Base-by-base conservation (phyloP, 2,113 vertebrate genomes). In the Saiga tatarica region DNA sequence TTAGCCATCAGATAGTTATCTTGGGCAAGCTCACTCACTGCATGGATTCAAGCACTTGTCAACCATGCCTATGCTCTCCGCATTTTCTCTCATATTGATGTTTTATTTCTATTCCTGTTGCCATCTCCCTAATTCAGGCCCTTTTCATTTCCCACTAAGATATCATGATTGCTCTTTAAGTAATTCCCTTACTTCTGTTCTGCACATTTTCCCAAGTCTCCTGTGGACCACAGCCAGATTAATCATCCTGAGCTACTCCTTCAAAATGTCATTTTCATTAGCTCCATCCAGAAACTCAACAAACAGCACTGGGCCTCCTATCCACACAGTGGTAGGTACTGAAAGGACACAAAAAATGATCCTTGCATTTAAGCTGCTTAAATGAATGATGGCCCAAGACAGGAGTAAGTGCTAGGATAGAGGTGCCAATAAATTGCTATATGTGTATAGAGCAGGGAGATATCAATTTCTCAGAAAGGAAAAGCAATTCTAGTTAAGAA, bases 221-320 rank as follows among this genome's bases (percentile, higher is more conserved):
- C 39, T 21, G 11, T 15, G 78, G 25, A 25, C 33, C 50, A 83
- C 33, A 79, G 53, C 16, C 17, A 93, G 36, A 71, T 91, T 67
- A 92, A 88, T 92, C 53, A 91, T 76, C 30, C 84, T 60, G n/a
- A 91, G 86, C 36, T 93, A 26, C 55, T 81, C 79, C 87, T 93
- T 81, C 64, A 59, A 91, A 96, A 93, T 89, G 42, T 86, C 60
- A 12, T 81, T 86, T 91, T 95, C 53, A 89, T 33, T 55, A 90
- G 6, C 26, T 94, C 7, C 9, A 42, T 86, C 86, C 57, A 78
- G 64, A 26, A 50, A 59, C 52, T 87, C 39, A 64, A 36, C 12
- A 59, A 84, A 74, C 15, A 91, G 67, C 25, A 28, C 17, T 26
- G 33, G 71, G 28, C 6, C 21, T 96, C 39, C 5, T 97, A 33